Evolutionary conservation across 2,797 vertebrate species (phyloP), one percentile per base, ranked within the genome.

Genomic region (Onychomys torridus): DNA sequence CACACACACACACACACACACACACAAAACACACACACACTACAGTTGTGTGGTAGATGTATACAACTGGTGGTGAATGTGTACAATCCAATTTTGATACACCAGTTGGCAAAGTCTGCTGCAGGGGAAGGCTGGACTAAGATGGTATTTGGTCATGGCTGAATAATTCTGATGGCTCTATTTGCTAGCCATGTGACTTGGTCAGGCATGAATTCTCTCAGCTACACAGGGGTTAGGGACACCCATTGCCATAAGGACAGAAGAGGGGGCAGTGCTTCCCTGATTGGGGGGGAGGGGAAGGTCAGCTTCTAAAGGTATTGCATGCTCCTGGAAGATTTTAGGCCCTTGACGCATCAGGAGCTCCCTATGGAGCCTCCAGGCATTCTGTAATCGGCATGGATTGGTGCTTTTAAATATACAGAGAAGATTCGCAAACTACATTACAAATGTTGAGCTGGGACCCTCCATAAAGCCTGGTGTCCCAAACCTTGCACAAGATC

Each of bases 401-500:
- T 10, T 7, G 27, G 71, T 0, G 0, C 32, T 8, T 29, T 6
- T 2, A 0, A 52, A 0, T 5, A 69, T 10, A 25, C 29, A 1
- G 0, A 5, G 25, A 59, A 83, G 46, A 11, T 14, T 57, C 55
- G 43, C 25, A 69, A 10, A 34, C 25, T 23, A 61, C 65, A 19
- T 67, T 29, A 10, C 6, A 73, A 76, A 55, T 2, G 8, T 8
- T 4, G 65, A 10, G 23, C 73, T 0, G 1, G 14, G 12, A 19
- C 19, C 9, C 13, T 0, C 7, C 3, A 5, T 10, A 8, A n/a
- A 49, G 25, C 5, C 0, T 2, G 25, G 0, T 4, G 19, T 19
- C 2, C 9, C 8, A 0, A 6, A 6, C 6, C 55, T 1, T 8
- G 0, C 0, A 9, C 29, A 37, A 25, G 29, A 94, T 94, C 71